A percentile compares a stretch with the other conserved stretches of the same genome.
phyloP scores from a whole-genome alignment of 2,797 vertebrate species.

The Gila robusta region DNA sequence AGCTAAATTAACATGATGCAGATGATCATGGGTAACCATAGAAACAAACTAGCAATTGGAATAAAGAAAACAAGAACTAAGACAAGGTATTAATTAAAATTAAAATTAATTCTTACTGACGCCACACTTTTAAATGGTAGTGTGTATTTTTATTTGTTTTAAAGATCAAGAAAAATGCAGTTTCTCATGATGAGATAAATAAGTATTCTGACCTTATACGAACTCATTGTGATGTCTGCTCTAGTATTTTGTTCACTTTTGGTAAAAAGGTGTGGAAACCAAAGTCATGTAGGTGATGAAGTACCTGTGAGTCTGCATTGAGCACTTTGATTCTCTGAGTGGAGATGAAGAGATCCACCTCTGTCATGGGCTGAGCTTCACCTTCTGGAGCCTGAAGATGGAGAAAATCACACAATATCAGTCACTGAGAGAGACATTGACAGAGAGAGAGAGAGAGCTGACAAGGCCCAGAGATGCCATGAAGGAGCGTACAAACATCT shows the following conservation, averaged over 20 bases:
- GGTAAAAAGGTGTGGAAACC: neutral
- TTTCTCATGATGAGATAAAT: neutral
- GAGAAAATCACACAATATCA: slow-evolving; percentile 40
- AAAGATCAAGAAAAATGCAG: neutral
- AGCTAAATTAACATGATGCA: too few species aligned
- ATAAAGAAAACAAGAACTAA: neutral
- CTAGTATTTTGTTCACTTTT: neutral
- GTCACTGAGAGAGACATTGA: slow-evolving; percentile 15
- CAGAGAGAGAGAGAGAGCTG: slow-evolving; percentile 44
- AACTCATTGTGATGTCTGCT: neutral
- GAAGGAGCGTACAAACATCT: slow-evolving; percentile 30
- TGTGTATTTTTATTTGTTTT: neutral
- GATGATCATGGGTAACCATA: too few species aligned
- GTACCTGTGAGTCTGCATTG: slow-evolving; percentile 91
- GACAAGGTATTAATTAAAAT: neutral
- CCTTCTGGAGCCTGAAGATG: slow-evolving; percentile 86
- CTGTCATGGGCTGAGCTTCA: slow-evolving; percentile 89
- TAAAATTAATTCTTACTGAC: neutral
- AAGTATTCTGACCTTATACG: neutral
- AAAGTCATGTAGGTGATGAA: neutral
- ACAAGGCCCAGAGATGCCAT: slow-evolving; percentile 49
- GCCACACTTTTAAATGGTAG: neutral
- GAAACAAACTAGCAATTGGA: too few species aligned
- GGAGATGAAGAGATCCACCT: slow-evolving; percentile 92
- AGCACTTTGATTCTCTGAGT: slow-evolving; percentile 92